Conservation (phyloP, 2,113 vertebrate genomes). For the Campylomormyrus tamandua region DNA sequence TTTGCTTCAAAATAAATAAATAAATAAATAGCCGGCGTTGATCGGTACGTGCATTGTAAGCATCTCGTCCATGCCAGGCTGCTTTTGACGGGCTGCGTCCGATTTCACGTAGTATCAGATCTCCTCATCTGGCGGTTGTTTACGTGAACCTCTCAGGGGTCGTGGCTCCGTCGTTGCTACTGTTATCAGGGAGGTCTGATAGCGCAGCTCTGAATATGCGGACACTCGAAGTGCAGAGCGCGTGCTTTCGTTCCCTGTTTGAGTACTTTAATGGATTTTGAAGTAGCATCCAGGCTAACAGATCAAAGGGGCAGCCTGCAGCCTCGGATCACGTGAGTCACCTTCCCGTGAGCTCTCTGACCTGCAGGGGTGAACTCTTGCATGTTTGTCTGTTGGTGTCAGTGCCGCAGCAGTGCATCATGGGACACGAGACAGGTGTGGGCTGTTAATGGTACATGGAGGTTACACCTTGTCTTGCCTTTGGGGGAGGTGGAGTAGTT, state of each 20-base stretch:
- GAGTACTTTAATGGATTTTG: constrained; percentile 13
- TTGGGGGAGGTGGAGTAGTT: background rate
- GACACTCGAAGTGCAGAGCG: constrained; percentile 22
- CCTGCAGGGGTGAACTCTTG: background rate
- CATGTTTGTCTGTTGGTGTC: background rate
- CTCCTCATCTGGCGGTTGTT: background rate
- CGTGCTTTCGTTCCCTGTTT: background rate
- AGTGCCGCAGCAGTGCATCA: background rate
- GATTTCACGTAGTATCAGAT: background rate
- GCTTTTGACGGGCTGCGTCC: background rate
- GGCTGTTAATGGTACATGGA: background rate
- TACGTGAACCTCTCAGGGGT: too few species aligned
- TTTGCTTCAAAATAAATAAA: background rate
- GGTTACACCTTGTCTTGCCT: background rate
- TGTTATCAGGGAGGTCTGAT: background rate
- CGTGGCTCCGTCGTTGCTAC: background rate
- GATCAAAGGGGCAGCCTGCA: background rate
- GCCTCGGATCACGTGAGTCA: background rate
- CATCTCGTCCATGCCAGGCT: background rate
- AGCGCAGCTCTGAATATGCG: background rate
- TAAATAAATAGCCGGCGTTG: background rate
- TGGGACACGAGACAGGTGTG: background rate
- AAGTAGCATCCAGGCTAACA: background rate
- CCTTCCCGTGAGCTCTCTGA: background rate
- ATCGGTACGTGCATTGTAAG: background rate